A percentile compares a stretch with the other conserved stretches of the same genome.
Evolutionary conservation across 2,888 invertebrate species (phyloP).

Genomic region (Lottia scabra): DNA sequence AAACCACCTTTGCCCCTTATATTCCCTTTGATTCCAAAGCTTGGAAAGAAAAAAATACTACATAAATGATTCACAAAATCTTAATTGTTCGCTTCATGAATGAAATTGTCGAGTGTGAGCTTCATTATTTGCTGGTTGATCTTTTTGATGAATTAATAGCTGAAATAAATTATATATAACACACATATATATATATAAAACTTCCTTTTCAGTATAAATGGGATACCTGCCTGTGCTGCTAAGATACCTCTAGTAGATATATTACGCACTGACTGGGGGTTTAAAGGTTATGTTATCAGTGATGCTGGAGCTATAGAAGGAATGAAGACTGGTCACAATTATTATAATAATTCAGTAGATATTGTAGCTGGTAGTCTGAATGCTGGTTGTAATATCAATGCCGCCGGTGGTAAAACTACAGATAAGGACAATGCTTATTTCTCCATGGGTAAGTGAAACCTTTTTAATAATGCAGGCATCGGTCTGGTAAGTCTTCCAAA

Average conservation of each 20-base stretch:
- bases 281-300: slow-evolving; percentile 59
- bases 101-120: too few species aligned
- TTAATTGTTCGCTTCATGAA: too few species aligned
- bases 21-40: too few species aligned
- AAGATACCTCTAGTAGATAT: slow-evolving; percentile 51
- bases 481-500: too few species aligned
- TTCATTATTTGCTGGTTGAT: too few species aligned
- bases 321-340: slow-evolving; percentile 47
- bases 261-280: slow-evolving; percentile 53
- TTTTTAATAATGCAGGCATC: not conserved
- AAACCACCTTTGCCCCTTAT: too few species aligned
- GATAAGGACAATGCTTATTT: not conserved
- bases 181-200: too few species aligned
- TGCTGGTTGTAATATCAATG: slow-evolving; percentile 49
- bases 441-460: slow-evolving; percentile 3
- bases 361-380: slow-evolving; percentile 45
- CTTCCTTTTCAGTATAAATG: slow-evolving; percentile 46
- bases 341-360: slow-evolving; percentile 43
- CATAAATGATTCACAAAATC: too few species aligned
- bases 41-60: too few species aligned
- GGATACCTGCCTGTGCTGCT: slow-evolving; percentile 60
- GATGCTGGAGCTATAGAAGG: slow-evolving; percentile 58
- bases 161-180: too few species aligned
- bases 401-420: slow-evolving; percentile 26
- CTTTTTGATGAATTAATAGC: too few species aligned